These are phyloP conservation scores for Ephydatia muelleri DNA, from an alignment of 37 sponge, comb jelly and placozoan species.

Conservation along the genomic window DNA sequence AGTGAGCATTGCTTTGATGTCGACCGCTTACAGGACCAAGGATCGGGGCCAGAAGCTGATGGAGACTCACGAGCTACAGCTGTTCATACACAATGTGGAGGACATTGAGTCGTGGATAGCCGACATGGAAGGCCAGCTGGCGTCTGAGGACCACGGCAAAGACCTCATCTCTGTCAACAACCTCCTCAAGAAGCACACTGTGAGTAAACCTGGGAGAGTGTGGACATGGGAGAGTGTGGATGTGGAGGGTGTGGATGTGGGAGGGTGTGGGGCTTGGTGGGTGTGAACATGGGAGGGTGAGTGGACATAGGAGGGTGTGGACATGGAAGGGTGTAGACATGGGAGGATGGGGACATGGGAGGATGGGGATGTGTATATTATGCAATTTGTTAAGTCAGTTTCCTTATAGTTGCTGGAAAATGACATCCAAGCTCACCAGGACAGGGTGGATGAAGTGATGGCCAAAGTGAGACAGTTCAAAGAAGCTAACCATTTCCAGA, in stretches of 20 bases:
- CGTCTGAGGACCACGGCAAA: constrained; percentile 89
- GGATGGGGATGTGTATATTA: background rate
- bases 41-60: constrained; percentile 86
- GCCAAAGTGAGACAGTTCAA: constrained; percentile 71
- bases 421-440: constrained; percentile 85
- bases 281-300: constrained; percentile 2
- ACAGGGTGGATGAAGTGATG: constrained; percentile 79
- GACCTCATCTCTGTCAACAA: constrained; percentile 83
- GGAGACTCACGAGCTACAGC: constrained; percentile 80
- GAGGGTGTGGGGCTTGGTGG: constrained; percentile 1
- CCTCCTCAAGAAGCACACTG: constrained; percentile 85
- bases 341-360: background rate
- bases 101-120: constrained; percentile 92
- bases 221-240: background rate
- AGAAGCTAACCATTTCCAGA: constrained; percentile 86
- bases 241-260: background rate
- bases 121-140: constrained; percentile 75
- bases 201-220: background rate
- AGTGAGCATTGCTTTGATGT: background rate
- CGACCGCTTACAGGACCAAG: constrained; percentile 38
- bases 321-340: background rate
- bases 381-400: background rate
- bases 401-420: constrained; percentile 71
- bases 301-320: constrained; percentile 9
- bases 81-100: constrained; percentile 77